Percentiles rank a stretch among this genome's conserved stretches.
Conservation (phyloP, 1,140 invertebrate species). For the Polyergus mexicanus region DNA sequence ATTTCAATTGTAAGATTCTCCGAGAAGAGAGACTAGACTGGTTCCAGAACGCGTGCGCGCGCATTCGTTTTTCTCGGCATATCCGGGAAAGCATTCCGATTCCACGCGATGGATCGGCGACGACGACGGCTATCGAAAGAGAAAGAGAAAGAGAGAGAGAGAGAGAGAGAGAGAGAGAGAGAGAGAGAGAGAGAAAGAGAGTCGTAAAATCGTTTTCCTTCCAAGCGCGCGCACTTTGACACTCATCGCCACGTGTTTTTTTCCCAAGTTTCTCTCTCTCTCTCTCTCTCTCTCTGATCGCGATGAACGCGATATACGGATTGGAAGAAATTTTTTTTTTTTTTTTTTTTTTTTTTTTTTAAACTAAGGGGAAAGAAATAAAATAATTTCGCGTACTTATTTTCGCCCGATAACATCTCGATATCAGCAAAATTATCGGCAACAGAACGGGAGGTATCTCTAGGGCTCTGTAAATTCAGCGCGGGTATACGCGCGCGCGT, state of each 20-base stretch:
- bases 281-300: not conserved
- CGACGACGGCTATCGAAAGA: slow-evolving; percentile 18
- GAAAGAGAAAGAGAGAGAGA: slow-evolving; percentile 5
- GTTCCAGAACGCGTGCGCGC: slow-evolving; percentile 20
- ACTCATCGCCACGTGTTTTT: slow-evolving; percentile 30
- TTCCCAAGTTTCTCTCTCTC: not conserved
- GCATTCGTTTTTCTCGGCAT: slow-evolving; percentile 59
- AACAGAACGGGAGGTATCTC: slow-evolving; percentile 12
- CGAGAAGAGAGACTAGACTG: slow-evolving; percentile 13
- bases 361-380: not conserved
- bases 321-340: not conserved
- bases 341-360: not conserved
- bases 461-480: slow-evolving; percentile 4
- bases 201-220: slow-evolving; percentile 50
- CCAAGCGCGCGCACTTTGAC: slow-evolving; percentile 37
- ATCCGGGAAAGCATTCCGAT: slow-evolving; percentile 60
- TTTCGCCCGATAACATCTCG: slow-evolving; percentile 36
- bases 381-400: not conserved
- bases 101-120: slow-evolving; percentile 15
- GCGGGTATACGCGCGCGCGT: slow-evolving; percentile 53
- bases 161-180: slow-evolving; percentile 13
- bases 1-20: slow-evolving; percentile 71
- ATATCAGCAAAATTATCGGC: slow-evolving; percentile 44
- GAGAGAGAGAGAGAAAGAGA: slow-evolving; percentile 30
- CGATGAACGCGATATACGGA: not conserved